phyloP scores from a whole-genome alignment of 2,113 vertebrate species.

The Sphyrna mokarran region DNA sequence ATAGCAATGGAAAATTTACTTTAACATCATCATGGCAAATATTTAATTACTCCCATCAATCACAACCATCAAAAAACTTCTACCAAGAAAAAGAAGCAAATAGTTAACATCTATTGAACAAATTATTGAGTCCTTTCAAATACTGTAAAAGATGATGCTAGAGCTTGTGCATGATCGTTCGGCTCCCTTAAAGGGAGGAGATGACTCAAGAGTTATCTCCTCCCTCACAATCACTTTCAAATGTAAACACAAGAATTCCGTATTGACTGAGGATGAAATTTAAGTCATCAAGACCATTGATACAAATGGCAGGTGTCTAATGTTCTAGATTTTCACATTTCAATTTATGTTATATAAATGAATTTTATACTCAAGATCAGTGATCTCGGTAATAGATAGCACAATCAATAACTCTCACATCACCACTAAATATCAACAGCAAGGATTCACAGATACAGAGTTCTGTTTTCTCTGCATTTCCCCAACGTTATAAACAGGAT shows the following conservation, averaged over 20 bases:
- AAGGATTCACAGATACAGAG: not conserved
- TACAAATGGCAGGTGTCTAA: not conserved
- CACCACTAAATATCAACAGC: not conserved
- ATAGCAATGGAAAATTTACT: too few relatives aligned
- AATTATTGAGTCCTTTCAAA: too few relatives aligned
- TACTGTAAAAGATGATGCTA: too few relatives aligned
- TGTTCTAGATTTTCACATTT: not conserved
- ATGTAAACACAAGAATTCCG: not conserved
- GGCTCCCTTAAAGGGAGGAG: too few relatives aligned
- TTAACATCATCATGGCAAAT: too few relatives aligned
- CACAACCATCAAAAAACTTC: too few relatives aligned
- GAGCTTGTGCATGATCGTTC: too few relatives aligned
- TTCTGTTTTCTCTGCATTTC: not conserved
- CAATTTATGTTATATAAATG: not conserved
- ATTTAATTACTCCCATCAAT: not conserved
- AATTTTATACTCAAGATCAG: not conserved
- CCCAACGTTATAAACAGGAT: not conserved
- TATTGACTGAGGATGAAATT: not conserved
- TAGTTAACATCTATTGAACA: too few relatives aligned
- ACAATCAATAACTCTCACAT: not conserved
- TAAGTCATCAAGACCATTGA: not conserved
- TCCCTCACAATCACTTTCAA: not conserved
- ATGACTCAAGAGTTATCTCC: too few relatives aligned
- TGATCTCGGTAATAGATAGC: not conserved
- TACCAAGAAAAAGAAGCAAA: too few relatives aligned